phyloP scores from a whole-genome alignment of 2,113 vertebrate species.

The Pteropus alecto region DNA sequence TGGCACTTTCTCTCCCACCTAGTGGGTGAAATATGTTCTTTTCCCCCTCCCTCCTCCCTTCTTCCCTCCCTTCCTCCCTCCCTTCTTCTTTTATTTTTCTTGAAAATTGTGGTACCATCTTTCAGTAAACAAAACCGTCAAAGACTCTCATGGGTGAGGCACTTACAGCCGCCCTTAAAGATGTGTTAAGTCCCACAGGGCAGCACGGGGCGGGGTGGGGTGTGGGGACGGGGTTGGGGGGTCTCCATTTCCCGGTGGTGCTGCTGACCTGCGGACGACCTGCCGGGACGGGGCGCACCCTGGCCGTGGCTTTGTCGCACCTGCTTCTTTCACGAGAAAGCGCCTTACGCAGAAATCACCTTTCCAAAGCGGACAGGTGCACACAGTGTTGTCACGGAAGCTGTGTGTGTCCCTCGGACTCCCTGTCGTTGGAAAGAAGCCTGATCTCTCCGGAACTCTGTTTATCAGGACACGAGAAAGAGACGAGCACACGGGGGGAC shows the following conservation, averaged over 20 bases:
- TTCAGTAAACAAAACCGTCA: background rate
- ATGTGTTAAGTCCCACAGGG: no score
- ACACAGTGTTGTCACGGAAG: no score
- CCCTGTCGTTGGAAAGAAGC: background rate
- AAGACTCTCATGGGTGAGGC: background rate
- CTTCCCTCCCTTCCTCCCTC: no score
- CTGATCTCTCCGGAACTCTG: background rate
- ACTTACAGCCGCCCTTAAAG: background rate
- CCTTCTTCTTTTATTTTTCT: background rate
- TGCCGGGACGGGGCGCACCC: no score
- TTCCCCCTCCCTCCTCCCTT: background rate
- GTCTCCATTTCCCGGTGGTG: no score
- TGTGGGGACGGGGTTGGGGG: no score
- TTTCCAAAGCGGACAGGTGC: background rate
- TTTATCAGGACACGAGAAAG: background rate
- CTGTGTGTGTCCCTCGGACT: background rate
- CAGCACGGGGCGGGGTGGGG: no score
- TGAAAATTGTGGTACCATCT: background rate
- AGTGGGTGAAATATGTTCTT: background rate
- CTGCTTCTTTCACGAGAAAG: accelerated
- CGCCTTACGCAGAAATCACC: accelerated
- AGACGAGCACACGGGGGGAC: background rate
- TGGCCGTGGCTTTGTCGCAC: accelerated
- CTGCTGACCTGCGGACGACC: background rate
- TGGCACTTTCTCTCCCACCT: background rate